Percentiles rank a stretch among this genome's conserved stretches.
Conservation (phyloP, 2,113 vertebrate species). For the Entelurus aequoreus region DNA sequence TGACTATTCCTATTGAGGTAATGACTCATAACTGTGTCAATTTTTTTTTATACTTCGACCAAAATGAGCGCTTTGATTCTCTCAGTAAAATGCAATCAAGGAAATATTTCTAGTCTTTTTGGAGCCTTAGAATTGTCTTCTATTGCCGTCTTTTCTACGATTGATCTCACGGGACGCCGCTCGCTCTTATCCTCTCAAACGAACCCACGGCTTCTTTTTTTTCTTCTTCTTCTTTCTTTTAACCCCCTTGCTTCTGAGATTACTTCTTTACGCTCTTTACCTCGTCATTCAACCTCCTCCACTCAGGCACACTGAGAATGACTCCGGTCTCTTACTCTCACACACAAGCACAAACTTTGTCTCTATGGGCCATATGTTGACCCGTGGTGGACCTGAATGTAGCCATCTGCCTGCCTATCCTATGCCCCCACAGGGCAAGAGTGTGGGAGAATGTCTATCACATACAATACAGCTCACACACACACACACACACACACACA, state of each 20-base stretch:
- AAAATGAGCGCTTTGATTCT: background rate
- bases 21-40: background rate
- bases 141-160: constrained; percentile 10
- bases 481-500: too few relatives aligned
- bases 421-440: constrained; percentile 53
- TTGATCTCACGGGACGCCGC: constrained; percentile 15
- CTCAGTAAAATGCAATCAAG: background rate
- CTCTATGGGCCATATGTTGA: constrained; percentile 63
- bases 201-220: constrained; percentile 12
- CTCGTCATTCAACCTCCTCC: constrained; percentile 40
- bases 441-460: constrained; percentile 64
- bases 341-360: constrained; percentile 51
- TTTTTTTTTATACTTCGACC: background rate
- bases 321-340: constrained; percentile 15
- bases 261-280: constrained; percentile 15
- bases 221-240: constrained; percentile 13
- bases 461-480: constrained; percentile 45
- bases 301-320: constrained; percentile 40
- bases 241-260: constrained; percentile 2
- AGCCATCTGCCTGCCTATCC: constrained; percentile 63
- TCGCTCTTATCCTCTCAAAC: constrained; percentile 20
- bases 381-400: constrained; percentile 61
- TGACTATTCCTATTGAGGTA: background rate
- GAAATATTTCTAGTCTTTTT: background rate
- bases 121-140: background rate